Conservation (phyloP, 2,113 vertebrate species). For the Festucalex cinctus region DNA sequence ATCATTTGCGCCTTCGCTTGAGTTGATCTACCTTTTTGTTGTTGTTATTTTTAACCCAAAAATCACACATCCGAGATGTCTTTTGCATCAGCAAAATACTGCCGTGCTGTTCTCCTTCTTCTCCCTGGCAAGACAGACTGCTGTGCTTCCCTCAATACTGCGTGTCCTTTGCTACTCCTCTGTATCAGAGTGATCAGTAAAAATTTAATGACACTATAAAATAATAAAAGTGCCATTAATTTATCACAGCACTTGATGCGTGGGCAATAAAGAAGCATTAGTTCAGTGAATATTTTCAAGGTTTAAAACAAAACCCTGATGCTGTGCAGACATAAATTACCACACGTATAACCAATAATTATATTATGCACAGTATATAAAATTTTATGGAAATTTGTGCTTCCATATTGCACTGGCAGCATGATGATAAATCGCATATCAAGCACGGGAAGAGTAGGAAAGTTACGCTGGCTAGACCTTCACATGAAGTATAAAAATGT, state of each 20-base stretch:
- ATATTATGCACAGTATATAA: slow-evolving; percentile 98
- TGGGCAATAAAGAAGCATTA: slow-evolving; percentile 91
- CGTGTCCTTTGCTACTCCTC: slow-evolving; percentile 89
- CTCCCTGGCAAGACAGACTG: slow-evolving; percentile 72
- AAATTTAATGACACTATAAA: slow-evolving; percentile 99
- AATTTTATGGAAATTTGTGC: slow-evolving; percentile 93
- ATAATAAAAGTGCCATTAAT: slow-evolving; percentile 99
- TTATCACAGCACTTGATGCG: slow-evolving; percentile 93
- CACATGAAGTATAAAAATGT: slow-evolving; percentile 24
- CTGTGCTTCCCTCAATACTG: slow-evolving; percentile 78
- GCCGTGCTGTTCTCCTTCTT: slow-evolving; percentile 15
- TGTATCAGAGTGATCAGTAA: slow-evolving; percentile 98
- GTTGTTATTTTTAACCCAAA: slow-evolving; percentile 10
- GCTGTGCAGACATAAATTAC: slow-evolving; percentile 85
- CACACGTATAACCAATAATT: slow-evolving; percentile 96
- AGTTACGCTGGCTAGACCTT: slow-evolving; percentile 28
- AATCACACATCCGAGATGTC: slow-evolving; percentile 5
- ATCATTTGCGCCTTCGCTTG: slow-evolving; percentile 16
- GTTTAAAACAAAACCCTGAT: slow-evolving; percentile 90
- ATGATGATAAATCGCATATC: slow-evolving; percentile 62
- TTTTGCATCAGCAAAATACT: slow-evolving; percentile 27
- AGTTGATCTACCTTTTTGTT: slow-evolving; percentile 7
- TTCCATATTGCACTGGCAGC: slow-evolving; percentile 76
- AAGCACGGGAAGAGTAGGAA: slow-evolving; percentile 17
- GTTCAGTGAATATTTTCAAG: slow-evolving; percentile 91